Percentiles rank a stretch among this genome's conserved stretches.
phyloP scores from a whole-genome alignment of 2,888 invertebrate genomes.

The Melinaea marsaeus region DNA sequence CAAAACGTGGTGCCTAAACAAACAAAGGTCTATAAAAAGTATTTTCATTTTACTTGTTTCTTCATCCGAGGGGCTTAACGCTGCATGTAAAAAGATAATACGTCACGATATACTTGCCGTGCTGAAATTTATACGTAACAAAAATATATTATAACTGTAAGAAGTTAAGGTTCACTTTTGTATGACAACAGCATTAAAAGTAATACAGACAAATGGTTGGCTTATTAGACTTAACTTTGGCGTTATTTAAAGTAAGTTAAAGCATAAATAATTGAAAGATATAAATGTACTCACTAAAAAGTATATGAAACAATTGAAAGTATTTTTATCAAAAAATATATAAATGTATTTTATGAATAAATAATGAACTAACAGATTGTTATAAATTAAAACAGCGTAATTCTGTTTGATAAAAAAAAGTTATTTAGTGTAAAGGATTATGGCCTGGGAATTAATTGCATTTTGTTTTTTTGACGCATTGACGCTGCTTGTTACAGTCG shows the following conservation, averaged over 20 bases:
- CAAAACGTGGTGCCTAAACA: slow-evolving; percentile 10
- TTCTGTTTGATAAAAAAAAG: too few species aligned
- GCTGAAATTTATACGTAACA: neutral
- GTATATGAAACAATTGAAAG: too few species aligned
- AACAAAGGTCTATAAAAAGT: slow-evolving; percentile 13
- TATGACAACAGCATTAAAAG: neutral
- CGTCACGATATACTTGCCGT: slow-evolving; percentile 17
- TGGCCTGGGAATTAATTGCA: too few species aligned
- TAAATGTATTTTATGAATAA: too few species aligned
- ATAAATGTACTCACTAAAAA: neutral
- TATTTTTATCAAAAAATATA: too few species aligned
- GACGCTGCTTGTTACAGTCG: too few species aligned
- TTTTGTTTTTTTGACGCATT: too few species aligned
- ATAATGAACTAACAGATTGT: too few species aligned
- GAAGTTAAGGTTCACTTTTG: neutral
- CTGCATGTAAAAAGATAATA: slow-evolving; percentile 21
- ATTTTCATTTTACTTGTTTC: slow-evolving; percentile 12
- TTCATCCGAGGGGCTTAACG: slow-evolving; percentile 16
- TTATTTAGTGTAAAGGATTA: too few species aligned
- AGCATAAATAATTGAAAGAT: neutral
- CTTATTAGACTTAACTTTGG: neutral
- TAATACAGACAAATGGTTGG: neutral
- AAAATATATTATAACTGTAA: neutral
- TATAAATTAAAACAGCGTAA: too few species aligned
- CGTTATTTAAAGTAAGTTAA: neutral